Base-by-base conservation (phyloP, 2,797 vertebrate species). In the Cygnus olor region DNA sequence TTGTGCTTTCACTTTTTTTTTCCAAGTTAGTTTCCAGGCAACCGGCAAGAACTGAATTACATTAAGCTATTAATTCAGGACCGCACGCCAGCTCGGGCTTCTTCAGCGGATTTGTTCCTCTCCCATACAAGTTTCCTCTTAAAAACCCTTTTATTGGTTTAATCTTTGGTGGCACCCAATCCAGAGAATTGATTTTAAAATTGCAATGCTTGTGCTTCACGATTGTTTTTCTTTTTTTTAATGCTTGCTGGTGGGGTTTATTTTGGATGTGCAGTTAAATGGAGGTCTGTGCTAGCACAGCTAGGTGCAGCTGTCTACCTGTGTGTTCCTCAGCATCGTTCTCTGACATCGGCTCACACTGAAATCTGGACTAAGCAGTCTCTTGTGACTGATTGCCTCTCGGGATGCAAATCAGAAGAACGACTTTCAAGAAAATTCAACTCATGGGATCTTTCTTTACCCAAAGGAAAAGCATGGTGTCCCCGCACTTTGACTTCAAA, bases 1-100 rank as follows among this genome's bases (percentile, higher is more conserved):
- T 96, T 93, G 81, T 91, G 87, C 85, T 87, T 93, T 94, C 83
- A 65, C 70, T 22, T 74, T 70, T 77, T 78, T 88, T 79, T 54
- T 47, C 60, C 40, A 93, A 96, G 94, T 97, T 97, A 96, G 97
- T 98, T 97, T 98, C 97, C 95, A 98, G 97, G 97, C 98, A 98
- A 98, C 98, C 96, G 74, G 91, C 94, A 96, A 94, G 97, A 96
- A 78, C 68, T 94, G 97, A 98, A 97, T 98, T 96, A 85, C 94
- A 97, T 97, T 96, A 96, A 97, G 96, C 96, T 97, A 97, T 97
- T 97, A 97, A 97, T 97, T 97, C 97, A 95, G 96, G 91, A 77
- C 88, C 93, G 84, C 90, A 93, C 1, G n/a, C 90, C 91, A 85
- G 93, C 91, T 96, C 79, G 13, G 16, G 85, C 78, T 95, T 79